These are phyloP conservation scores for Hemicrepidius hirtus DNA, from an alignment of 2,888 invertebrate genomes.

Conservation along the genomic window DNA sequence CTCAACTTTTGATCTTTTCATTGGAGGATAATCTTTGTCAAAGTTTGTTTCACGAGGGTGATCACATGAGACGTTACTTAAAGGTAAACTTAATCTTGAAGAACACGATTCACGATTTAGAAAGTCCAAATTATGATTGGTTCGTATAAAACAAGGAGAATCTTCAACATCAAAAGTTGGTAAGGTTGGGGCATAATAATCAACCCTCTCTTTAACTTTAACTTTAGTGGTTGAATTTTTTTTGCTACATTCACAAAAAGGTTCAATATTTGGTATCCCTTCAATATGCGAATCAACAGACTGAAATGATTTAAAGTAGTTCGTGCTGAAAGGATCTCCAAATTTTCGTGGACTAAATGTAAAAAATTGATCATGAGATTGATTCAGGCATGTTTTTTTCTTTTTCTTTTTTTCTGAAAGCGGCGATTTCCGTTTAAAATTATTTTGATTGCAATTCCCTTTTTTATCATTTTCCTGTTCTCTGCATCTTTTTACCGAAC, in stretches of 20 bases:
- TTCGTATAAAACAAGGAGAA: conserved; percentile 68
- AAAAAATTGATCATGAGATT: conserved; percentile 59
- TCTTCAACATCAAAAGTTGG: conserved; percentile 77
- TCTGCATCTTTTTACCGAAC: conserved; percentile 58
- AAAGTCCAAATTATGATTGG: conserved; percentile 68
- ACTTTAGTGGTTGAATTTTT: not conserved
- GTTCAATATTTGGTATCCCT: conserved; percentile 54
- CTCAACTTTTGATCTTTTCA: conserved; percentile 67
- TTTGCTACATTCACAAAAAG: conserved; percentile 24
- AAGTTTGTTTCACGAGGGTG: conserved; percentile 59
- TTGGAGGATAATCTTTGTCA: conserved; percentile 68
- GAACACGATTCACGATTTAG: conserved; percentile 69
- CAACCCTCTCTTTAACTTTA: not conserved
- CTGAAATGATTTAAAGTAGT: conserved; percentile 67
- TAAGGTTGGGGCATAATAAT: conserved; percentile 69
- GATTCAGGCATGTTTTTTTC: conserved; percentile 67
- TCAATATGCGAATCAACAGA: conserved; percentile 68
- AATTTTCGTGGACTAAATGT: conserved; percentile 41
- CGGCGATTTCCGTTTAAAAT: conserved; percentile 7
- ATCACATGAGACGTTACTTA: conserved; percentile 67
- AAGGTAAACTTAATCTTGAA: conserved; percentile 65
- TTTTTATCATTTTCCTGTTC: conserved; percentile 19
- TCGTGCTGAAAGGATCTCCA: conserved; percentile 45
- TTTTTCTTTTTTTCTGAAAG: conserved; percentile 59
- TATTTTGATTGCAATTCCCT: not conserved